Conservation (phyloP, 2,113 vertebrate genomes). For the Nothoprocta pentlandii region DNA sequence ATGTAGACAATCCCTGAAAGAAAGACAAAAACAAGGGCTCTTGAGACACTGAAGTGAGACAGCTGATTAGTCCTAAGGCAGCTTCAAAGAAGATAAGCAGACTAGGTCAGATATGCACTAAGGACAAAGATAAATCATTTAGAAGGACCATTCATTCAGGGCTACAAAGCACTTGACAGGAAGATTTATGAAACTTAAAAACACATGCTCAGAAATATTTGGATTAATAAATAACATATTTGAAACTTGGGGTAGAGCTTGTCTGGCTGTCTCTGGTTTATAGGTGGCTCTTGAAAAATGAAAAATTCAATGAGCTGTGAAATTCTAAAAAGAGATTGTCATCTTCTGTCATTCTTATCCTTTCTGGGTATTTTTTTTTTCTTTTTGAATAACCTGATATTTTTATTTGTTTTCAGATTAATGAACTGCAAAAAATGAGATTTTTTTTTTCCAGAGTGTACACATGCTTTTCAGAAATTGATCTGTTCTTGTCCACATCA, state of each 20-base stretch:
- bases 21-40: slow-evolving; percentile 41
- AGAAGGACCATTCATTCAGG: slow-evolving; percentile 16
- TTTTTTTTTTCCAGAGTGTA: neutral
- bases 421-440: neutral
- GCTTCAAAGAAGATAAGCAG: slow-evolving; percentile 48
- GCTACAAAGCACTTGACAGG: slow-evolving; percentile 2
- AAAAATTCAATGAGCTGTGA: neutral
- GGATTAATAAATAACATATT: slow-evolving; percentile 12
- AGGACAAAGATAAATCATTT: slow-evolving; percentile 38
- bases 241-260: neutral
- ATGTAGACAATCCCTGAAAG: slow-evolving; percentile 15
- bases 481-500: neutral
- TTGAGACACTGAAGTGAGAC: slow-evolving; percentile 34
- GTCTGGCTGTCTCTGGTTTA: neutral
- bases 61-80: slow-evolving; percentile 48
- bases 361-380: neutral
- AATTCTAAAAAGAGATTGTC: neutral
- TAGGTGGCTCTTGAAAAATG: slow-evolving; percentile 23
- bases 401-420: slow-evolving; percentile 4
- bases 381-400: neutral
- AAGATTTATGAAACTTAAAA: slow-evolving; percentile 37
- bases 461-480: neutral
- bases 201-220: slow-evolving; percentile 11
- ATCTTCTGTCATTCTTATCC: neutral
- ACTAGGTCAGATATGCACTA: neutral